Evolutionary conservation across 2,888 invertebrate genomes (phyloP), one percentile per base, ranked within the genome.

Genomic region (Trissolcus brochymenae): DNA sequence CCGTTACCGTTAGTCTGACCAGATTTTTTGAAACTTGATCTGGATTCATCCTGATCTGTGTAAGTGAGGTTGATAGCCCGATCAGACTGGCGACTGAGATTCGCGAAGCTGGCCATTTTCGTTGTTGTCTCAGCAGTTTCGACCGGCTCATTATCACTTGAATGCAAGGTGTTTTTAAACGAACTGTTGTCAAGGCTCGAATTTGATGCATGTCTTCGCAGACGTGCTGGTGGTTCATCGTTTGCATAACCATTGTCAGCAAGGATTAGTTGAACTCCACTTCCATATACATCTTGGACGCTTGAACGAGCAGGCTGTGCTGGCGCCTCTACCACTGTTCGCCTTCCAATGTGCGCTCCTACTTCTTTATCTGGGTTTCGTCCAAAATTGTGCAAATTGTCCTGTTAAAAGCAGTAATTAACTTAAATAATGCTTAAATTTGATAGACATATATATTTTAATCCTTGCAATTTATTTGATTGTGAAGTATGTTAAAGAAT

Each of bases 351-450:
- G 60, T 88, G 88, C 14, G 82, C 84, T 14, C 85, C 85, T 2
- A 90, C 89, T 84, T 95, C 94, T 89, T 95, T 95, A 89, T 96
- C 96, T 0, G 94, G 95, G 90, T 95, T 35, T 73, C 94, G 91
- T 0, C 95, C 95, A 53, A 96, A 93, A 87, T 95, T 95, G 90
- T 95, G 95, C 82, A 96, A 89, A 83, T 96, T 94, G 89, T 97
- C 96, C 87, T 88, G 76, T 35, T 35, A 1, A 71, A 68, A 35
- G 17, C 1, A 56, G 17, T 6, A 56, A 4, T 51, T 11, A 4
- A n/a, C 16, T 51, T 17, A 9, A 4, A n/a, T 43, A 43, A 43
- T 14, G 25, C 25, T 25, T 4, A 6, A 4, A 4, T 25, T 25
- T 25, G n/a, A 25, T 6, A 25, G 4, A 6, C 25, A 25, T 25